Base-by-base conservation (phyloP, 2,113 vertebrate species). In the Junco hyemalis region DNA sequence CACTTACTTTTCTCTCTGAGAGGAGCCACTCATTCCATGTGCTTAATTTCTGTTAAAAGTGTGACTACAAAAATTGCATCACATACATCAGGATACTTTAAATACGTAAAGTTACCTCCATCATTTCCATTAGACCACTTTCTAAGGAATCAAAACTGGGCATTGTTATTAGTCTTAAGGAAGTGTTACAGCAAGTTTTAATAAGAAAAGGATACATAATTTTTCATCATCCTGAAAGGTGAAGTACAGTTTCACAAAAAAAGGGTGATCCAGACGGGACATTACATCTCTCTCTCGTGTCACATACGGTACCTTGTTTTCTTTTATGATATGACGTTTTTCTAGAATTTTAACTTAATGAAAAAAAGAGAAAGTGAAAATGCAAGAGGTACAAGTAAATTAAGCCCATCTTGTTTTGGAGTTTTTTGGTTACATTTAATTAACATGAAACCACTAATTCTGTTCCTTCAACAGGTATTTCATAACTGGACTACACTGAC, bases 211-310 rank as follows among this genome's bases (percentile, higher is more conserved):
- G 99, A 99, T 99, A 99, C 99, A 99, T 24, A 99, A 98, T 97
- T 99, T 99, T 97, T 99, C 99, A 79, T 99, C 99, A 80, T 99
- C 99, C 98, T 99, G 99, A 98, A 99, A 99, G 47, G 99, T 99
- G 97, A 99, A 99, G 98, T 99, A 99, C 84, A 99, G 99, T 95
- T 99, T 99, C 97, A 99, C 99, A 88, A 99, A 99, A 97, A 99
- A 99, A 36, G 99, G 98, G 95, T 99, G 99, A 97, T 99, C 99
- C 96, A 99, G 98, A 80, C 98, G 98, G 61, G 99, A 99, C 99
- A 99, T 99, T 73, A 99, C 98, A 80, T 99, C 99, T 97, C 99
- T 98, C 97, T 99, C 99, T 96, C 99, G 96, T 96, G 99, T 99
- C 96, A 99, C 99, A 47, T 99, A 99, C 4, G 99, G 99, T 87